Percentiles rank a stretch among this genome's conserved stretches.
phyloP scores from a whole-genome alignment of 2,888 invertebrate species.

The Lucinisca nassula region DNA sequence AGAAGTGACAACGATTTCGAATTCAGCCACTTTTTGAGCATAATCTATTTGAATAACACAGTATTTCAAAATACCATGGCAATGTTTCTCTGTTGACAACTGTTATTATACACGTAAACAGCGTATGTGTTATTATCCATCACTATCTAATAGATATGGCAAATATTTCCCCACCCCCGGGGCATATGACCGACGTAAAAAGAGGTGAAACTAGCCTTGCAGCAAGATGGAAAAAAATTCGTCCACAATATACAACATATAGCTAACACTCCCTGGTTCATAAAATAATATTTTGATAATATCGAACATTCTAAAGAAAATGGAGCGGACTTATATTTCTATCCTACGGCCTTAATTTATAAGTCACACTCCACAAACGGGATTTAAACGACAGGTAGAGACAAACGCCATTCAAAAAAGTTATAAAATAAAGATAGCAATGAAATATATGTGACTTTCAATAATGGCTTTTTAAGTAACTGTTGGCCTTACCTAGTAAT shows the following conservation, averaged over 20 bases:
- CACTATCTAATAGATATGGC: background rate
- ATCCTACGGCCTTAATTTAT: background rate
- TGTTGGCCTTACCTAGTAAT: too few species aligned
- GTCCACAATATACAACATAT: background rate
- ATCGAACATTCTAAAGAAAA: background rate
- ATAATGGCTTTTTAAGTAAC: background rate
- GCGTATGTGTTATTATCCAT: slow-evolving; percentile 1
- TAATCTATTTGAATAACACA: too few species aligned
- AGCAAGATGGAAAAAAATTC: background rate
- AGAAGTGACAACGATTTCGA: too few species aligned
- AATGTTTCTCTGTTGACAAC: background rate
- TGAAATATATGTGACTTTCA: background rate
- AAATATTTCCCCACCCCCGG: background rate
- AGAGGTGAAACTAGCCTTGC: background rate
- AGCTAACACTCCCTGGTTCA: background rate
- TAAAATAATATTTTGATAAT: slow-evolving; percentile 13
- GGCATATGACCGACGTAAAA: background rate
- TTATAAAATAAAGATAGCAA: background rate
- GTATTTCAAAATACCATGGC: background rate
- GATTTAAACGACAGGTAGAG: background rate
- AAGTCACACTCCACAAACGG: background rate
- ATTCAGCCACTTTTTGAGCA: too few species aligned
- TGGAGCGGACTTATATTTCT: background rate
- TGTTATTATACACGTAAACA: background rate
- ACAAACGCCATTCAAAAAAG: background rate